Evolutionary conservation across 2,113 vertebrate species (phyloP), one percentile per base, ranked within the genome.

Genomic region (Ptilonorhynchus violaceus): DNA sequence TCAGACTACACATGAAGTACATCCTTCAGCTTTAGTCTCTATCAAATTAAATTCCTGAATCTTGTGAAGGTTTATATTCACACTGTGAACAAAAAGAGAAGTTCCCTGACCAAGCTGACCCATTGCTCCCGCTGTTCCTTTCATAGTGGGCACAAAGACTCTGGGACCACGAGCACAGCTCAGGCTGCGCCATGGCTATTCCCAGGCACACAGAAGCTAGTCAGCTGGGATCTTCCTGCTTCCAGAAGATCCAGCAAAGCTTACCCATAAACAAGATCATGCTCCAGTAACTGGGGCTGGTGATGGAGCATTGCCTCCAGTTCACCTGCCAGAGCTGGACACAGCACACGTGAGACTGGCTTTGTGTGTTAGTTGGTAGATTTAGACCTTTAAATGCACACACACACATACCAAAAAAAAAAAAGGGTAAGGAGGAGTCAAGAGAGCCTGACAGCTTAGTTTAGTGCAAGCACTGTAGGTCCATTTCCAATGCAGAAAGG

Each of bases 141-240:
- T 49, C n/a, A 63, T 1, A 7, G 60, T 21, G n/a, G 69, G 31
- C 52, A 63, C 12, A 27, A 62, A 33, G 60, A 39, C 30, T 35
- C n/a, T 30, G n/a, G 35, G 58, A 68, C 9, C 2, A 0, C 0
- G 0, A 59, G 58, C 42, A 50, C 28, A 79, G 82, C 27, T 74
- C 31, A 8, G 72, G 35, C 83, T 72, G 33, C 58, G 42, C 55
- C 37, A 7, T 0, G 7, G 35, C 74, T 50, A 2, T 21, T 88
- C 47, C 42, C 7, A 5, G 66, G 56, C 22, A 67, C 20, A 21
- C 6, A 24, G 30, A 3, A 66, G 15, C 23, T 39, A 33, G 16
- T 42, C 41, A 67, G 18, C n/a, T 4, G 11, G 15, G 21, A 62
- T 59, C 47, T 27, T 59, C 37, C 41, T 44, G 47, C 42, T 35